Percentiles rank a stretch among this genome's conserved stretches.
Conservation (phyloP, 2,888 invertebrate species). For the Nymphalis urticae region DNA sequence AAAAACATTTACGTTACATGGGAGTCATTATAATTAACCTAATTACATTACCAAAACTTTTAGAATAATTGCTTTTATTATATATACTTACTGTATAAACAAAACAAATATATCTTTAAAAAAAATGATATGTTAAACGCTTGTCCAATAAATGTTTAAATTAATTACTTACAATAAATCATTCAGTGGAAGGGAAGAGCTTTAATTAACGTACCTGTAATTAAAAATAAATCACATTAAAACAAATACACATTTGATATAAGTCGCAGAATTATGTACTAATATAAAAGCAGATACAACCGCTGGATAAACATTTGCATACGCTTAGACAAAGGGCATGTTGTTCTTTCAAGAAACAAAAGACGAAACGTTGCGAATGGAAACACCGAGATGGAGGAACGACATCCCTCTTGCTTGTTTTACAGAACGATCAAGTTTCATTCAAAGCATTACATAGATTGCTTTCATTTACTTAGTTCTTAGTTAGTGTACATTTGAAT, state of each 20-base stretch:
- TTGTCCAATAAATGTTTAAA: not conserved
- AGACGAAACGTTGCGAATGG: conserved; percentile 57
- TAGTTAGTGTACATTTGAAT: conserved; percentile 10
- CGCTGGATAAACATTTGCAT: conserved; percentile 67
- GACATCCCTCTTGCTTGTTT: conserved; percentile 40
- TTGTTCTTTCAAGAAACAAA: conserved; percentile 65
- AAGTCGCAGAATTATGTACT: conserved; percentile 32
- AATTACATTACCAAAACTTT: not conserved
- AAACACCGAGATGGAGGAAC: conserved; percentile 51
- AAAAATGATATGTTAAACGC: not conserved
- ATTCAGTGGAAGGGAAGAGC: not conserved
- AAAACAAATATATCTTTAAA: not conserved
- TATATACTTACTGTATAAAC: too few species aligned
- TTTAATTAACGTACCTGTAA: conserved; percentile 6
- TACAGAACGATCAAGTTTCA: conserved; percentile 14
- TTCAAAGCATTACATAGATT: conserved; percentile 11
- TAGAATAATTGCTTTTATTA: not conserved
- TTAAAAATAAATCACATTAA: not conserved
- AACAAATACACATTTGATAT: not conserved
- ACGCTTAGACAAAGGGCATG: conserved; percentile 63
- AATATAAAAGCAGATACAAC: conserved; percentile 61
- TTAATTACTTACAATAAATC: conserved; percentile 1
- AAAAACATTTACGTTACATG: not conserved
- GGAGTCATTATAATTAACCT: not conserved
- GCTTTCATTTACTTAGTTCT: conserved; percentile 8